Evolutionary conservation across 2,888 invertebrate genomes (phyloP).

Genomic region (Troides aeacus): DNA sequence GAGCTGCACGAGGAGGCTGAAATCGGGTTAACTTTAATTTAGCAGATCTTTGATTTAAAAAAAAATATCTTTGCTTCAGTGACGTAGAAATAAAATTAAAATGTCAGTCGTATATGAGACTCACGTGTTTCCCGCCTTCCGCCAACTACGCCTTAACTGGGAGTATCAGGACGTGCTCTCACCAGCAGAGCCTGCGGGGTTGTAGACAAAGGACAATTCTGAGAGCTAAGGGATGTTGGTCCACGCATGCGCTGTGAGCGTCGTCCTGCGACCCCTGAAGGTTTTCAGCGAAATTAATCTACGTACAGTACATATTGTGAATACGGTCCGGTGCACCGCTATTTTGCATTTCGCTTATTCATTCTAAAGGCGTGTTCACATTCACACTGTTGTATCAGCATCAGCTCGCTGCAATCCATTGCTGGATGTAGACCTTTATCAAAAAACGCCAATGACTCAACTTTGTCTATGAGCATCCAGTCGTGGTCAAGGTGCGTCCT

Average conservation of each 20-base stretch:
- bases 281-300: slow-evolving; percentile 25
- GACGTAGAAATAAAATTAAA: background rate
- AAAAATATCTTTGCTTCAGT: too few species aligned
- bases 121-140: slow-evolving; percentile 37
- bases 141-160: slow-evolving; percentile 25
- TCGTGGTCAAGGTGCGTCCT: too few species aligned
- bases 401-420: too few species aligned
- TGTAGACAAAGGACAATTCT: slow-evolving; percentile 58
- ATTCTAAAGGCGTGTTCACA: too few species aligned
- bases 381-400: too few species aligned
- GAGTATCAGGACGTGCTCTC: slow-evolving; percentile 11
- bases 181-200: slow-evolving; percentile 32
- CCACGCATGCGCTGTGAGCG: slow-evolving; percentile 55
- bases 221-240: slow-evolving; percentile 45
- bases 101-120: background rate
- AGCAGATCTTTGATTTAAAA: too few species aligned
- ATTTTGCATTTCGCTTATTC: slow-evolving; percentile 9
- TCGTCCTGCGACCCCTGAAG: slow-evolving; percentile 23
- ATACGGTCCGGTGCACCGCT: slow-evolving; percentile 8
- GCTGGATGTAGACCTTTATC: too few species aligned
- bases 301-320: background rate
- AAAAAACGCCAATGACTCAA: too few species aligned
- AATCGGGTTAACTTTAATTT: too few species aligned
- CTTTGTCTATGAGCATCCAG: too few species aligned
- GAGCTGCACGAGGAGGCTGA: too few species aligned